phyloP scores from a whole-genome alignment of 2,113 vertebrate genomes.

The Corythaixoides concolor region DNA sequence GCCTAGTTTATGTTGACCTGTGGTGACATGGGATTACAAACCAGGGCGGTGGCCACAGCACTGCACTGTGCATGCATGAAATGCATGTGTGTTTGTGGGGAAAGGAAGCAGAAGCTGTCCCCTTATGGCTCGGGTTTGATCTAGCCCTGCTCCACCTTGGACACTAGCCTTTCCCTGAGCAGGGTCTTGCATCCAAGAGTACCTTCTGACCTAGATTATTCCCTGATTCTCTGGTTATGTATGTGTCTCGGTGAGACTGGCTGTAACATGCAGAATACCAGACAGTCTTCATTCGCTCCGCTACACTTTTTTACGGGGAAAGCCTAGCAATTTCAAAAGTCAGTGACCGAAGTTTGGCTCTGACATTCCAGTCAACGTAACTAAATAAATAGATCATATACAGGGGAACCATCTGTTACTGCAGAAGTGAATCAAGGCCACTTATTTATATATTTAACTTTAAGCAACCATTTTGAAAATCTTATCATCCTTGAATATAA shows the following conservation, averaged over 20 bases:
- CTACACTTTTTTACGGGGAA: neutral
- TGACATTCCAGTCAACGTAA: neutral
- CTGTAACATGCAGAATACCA: neutral
- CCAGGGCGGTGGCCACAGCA: accelerated
- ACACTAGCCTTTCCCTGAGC: neutral
- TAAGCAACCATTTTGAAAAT: neutral
- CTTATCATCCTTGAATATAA: neutral
- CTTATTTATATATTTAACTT: neutral
- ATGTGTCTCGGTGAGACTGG: accelerated
- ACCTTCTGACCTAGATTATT: neutral
- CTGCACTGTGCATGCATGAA: neutral
- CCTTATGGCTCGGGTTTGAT: neutral
- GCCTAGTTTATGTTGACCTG: neutral
- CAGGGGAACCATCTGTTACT: neutral
- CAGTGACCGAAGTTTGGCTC: neutral
- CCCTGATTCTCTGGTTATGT: neutral
- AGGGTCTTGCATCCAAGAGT: neutral
- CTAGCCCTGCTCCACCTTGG: neutral
- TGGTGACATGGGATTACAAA: neutral
- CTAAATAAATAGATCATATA: neutral
- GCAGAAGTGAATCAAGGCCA: neutral
- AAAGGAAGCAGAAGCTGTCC: neutral
- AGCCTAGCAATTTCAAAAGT: neutral
- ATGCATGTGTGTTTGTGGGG: neutral
- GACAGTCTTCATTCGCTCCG: neutral